A percentile compares a stretch with the other conserved stretches of the same genome.
Conservation (phyloP, 2,797 vertebrate species). For the Knipowitschia caucasica region DNA sequence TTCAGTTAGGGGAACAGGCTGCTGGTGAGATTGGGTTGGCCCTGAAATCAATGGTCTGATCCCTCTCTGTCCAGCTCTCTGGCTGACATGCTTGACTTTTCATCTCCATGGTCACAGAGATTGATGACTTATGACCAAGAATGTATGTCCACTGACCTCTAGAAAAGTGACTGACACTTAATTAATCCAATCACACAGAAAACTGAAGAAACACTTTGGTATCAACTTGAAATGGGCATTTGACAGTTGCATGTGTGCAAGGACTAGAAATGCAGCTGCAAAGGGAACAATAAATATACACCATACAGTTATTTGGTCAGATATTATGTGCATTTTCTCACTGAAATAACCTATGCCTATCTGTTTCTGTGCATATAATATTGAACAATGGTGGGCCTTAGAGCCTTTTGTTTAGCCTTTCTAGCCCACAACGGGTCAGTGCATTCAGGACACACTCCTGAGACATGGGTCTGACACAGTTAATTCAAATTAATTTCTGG, state of each 20-base stretch:
- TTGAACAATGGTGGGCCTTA: slow-evolving; percentile 32
- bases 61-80: slow-evolving; percentile 70
- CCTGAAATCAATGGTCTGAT: slow-evolving; percentile 81
- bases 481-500: slow-evolving; percentile 83
- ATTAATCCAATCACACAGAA: slow-evolving; percentile 77
- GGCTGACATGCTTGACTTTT: slow-evolving; percentile 82
- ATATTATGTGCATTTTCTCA: neutral
- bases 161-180: slow-evolving; percentile 79
- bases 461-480: slow-evolving; percentile 67
- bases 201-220: slow-evolving; percentile 51
- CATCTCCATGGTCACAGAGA: slow-evolving; percentile 80
- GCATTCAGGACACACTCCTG: slow-evolving; percentile 64
- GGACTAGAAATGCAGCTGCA: slow-evolving; percentile 24
- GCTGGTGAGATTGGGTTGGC: slow-evolving; percentile 70
- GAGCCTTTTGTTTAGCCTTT: slow-evolving; percentile 52
- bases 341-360: slow-evolving; percentile 34
- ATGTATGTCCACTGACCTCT: slow-evolving; percentile 81
- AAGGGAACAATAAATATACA: neutral
- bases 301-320: neutral
- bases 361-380: slow-evolving; percentile 35
- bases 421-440: slow-evolving; percentile 58
- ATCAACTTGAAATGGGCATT: slow-evolving; percentile 61
- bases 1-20: slow-evolving; percentile 62
- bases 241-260: slow-evolving; percentile 65
- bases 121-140: slow-evolving; percentile 83